phyloP scores from a whole-genome alignment of 2,888 invertebrate genomes.

The Amphimallon solstitiale region DNA sequence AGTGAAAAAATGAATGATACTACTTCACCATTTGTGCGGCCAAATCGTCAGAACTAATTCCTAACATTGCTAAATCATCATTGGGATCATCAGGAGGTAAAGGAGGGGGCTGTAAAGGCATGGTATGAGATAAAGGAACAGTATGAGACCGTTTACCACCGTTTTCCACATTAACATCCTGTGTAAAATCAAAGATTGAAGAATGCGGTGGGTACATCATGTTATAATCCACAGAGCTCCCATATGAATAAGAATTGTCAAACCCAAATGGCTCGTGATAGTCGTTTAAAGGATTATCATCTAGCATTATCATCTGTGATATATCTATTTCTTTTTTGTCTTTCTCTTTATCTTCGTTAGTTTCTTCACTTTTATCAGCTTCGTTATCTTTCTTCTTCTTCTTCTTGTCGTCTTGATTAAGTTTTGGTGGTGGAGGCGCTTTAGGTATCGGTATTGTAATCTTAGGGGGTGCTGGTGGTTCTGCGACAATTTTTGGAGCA shows the following conservation, averaged over 20 bases:
- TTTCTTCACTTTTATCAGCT: constrained; percentile 16
- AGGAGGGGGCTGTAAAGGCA: constrained; percentile 61
- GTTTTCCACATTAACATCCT: constrained; percentile 45
- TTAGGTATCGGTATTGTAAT: constrained; percentile 48
- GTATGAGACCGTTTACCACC: constrained; percentile 43
- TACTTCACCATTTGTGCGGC: constrained; percentile 65
- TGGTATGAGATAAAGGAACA: constrained; percentile 55
- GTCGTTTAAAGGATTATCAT: constrained; percentile 38
- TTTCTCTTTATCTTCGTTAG: constrained; percentile 5
- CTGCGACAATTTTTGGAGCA: constrained; percentile 43
- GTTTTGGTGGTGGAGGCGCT: constrained; percentile 56
- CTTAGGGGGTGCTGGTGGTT: constrained; percentile 52
- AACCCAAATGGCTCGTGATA: constrained; percentile 38
- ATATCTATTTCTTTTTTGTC: constrained; percentile 29
- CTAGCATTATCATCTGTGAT: constrained; percentile 35
- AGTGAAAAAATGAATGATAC: background rate
- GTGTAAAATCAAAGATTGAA: constrained; percentile 54
- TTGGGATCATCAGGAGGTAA: constrained; percentile 65
- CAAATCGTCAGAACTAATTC: constrained; percentile 85
- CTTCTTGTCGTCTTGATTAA: constrained; percentile 44
- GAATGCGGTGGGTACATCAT: constrained; percentile 53
- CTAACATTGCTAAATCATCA: constrained; percentile 85
- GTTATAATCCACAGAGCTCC: constrained; percentile 52
- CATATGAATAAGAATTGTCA: constrained; percentile 31
- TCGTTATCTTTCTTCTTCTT: constrained; percentile 31